Conservation (phyloP, 2,113 vertebrate species). For the Amblyornis subalaris region DNA sequence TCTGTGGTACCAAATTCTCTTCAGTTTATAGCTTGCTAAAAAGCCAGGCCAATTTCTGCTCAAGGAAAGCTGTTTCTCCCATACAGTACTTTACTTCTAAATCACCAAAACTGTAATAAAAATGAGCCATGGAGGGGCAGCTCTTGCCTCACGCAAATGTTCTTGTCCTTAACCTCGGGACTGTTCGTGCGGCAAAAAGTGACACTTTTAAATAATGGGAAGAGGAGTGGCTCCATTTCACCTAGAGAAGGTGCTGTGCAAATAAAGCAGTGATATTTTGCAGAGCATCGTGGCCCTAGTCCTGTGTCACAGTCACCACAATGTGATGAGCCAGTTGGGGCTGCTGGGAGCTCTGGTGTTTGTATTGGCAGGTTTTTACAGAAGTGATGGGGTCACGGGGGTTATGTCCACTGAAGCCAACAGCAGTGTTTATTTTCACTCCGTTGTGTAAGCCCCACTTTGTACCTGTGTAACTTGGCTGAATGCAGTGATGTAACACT, state of each 20-base stretch:
- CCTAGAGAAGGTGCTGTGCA: not conserved
- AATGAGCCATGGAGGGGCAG: not conserved
- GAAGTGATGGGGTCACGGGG: not conserved
- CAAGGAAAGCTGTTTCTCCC: not conserved
- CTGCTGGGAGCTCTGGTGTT: conserved; percentile 6
- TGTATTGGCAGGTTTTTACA: conserved; percentile 32
- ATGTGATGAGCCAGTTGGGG: not conserved
- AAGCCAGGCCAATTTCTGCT: not conserved
- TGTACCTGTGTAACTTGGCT: conserved; percentile 27
- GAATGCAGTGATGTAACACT: conserved; percentile 22
- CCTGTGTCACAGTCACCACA: not conserved
- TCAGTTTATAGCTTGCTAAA: not conserved
- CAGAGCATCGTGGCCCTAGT: not conserved
- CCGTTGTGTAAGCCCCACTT: not conserved
- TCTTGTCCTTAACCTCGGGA: not conserved
- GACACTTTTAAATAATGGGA: not conserved
- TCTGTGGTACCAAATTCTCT: not conserved
- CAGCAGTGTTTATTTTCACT: conserved; percentile 42
- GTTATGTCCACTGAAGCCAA: conserved; percentile 39
- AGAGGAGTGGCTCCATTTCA: not conserved
- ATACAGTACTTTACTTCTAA: not conserved
- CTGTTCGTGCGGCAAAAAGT: accelerated
- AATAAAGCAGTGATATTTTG: not conserved
- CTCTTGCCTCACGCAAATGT: not conserved
- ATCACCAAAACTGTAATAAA: not conserved